A percentile compares a stretch with the other conserved stretches of the same genome.
Conservation (phyloP, 2,888 invertebrate species). For the Luffia ferchaultella region DNA sequence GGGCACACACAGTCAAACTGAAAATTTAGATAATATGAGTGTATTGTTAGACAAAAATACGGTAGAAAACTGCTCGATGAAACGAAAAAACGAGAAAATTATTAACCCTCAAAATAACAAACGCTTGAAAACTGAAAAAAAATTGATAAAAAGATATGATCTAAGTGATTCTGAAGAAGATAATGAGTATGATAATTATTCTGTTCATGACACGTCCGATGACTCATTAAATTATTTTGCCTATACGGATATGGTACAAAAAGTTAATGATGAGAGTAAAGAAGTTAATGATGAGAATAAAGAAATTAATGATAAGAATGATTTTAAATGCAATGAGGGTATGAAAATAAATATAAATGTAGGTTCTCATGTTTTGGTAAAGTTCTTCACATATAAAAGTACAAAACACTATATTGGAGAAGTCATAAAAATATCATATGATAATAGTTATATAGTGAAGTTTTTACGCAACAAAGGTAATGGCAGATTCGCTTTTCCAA, state of each 20-base stretch:
- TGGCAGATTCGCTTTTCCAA: background rate
- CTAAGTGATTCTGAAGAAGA: background rate
- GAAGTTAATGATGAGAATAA: too few relatives aligned
- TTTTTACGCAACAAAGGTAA: background rate
- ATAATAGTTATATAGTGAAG: background rate
- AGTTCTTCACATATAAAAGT: background rate
- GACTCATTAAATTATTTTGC: background rate
- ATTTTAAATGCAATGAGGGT: background rate
- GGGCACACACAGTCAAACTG: background rate
- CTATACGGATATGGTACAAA: background rate
- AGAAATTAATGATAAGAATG: background rate
- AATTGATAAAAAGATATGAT: background rate
- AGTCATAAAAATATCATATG: background rate
- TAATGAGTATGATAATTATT: background rate
- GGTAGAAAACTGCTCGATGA: background rate
- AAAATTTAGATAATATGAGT: background rate
- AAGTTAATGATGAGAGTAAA: too few relatives aligned
- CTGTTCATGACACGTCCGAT: background rate
- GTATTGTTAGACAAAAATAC: background rate
- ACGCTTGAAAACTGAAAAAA: background rate
- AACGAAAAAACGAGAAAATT: background rate
- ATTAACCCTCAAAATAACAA: background rate
- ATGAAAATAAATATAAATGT: background rate
- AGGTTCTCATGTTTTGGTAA: background rate
- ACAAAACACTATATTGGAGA: background rate